These are phyloP conservation scores for Dicyrtomina minuta DNA, from an alignment of 2,888 invertebrate genomes.

Conservation along the genomic window DNA sequence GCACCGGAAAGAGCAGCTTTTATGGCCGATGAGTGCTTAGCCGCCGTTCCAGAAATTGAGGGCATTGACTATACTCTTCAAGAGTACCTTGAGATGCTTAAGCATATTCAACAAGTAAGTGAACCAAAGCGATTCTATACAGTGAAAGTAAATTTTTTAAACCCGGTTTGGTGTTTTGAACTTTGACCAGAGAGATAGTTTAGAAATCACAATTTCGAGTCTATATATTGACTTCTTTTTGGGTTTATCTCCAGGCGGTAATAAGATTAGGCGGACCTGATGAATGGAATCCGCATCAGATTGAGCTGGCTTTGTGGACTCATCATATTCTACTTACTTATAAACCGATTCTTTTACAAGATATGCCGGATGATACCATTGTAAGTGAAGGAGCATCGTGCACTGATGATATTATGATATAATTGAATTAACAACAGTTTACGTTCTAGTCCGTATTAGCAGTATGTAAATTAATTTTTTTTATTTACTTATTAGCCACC, in stretches of 20 bases:
- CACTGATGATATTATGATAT: too few relatives aligned
- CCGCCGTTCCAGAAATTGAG: slow-evolving; percentile 93
- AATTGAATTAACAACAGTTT: too few relatives aligned
- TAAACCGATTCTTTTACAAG: slow-evolving; percentile 79
- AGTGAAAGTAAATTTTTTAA: neutral
- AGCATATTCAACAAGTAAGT: slow-evolving; percentile 68
- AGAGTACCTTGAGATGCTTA: slow-evolving; percentile 93
- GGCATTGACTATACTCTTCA: slow-evolving; percentile 94
- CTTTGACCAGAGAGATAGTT: too few relatives aligned
- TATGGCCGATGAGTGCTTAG: slow-evolving; percentile 97
- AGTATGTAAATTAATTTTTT: too few relatives aligned
- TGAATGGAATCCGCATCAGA: slow-evolving; percentile 66
- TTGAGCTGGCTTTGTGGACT: slow-evolving; percentile 90
- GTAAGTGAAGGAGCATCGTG: too few relatives aligned
- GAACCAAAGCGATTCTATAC: neutral
- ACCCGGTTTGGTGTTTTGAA: too few relatives aligned
- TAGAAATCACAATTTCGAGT: too few relatives aligned
- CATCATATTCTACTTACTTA: slow-evolving; percentile 83
- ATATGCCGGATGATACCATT: slow-evolving; percentile 62
- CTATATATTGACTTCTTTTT: too few relatives aligned
- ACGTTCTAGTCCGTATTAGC: too few relatives aligned
- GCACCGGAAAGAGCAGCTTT: slow-evolving; percentile 91
- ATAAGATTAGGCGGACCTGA: slow-evolving; percentile 40
- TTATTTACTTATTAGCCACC: slow-evolving; percentile 37
- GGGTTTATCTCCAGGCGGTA: slow-evolving; percentile 59